phyloP scores from a whole-genome alignment of 2,113 vertebrate genomes.

The Halichoerus grypus region DNA sequence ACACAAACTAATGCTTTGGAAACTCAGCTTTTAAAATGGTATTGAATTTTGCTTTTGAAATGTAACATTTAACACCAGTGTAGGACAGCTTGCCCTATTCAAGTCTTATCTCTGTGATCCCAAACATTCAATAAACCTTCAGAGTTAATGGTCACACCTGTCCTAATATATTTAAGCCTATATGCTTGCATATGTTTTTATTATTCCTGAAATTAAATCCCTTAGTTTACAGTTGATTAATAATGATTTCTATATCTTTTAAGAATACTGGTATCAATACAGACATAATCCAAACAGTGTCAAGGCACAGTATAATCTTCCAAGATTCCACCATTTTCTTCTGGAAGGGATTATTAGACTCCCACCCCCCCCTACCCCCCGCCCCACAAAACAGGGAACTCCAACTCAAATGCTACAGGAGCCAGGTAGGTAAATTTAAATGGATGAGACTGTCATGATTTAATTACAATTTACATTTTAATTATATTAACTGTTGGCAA shows the following conservation, averaged over 20 bases:
- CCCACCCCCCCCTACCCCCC: background rate
- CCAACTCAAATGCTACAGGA: conserved; percentile 31
- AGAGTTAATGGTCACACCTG: background rate
- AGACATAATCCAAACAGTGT: conserved; percentile 13
- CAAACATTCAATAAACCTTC: conserved; percentile 18
- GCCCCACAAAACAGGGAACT: background rate
- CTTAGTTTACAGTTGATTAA: conserved; percentile 36
- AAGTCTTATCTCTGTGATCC: conserved; percentile 3
- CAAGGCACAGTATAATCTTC: background rate
- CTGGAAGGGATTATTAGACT: background rate
- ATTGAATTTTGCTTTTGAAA: conserved; percentile 48
- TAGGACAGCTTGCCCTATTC: background rate
- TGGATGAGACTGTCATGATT: background rate
- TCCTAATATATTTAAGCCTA: background rate
- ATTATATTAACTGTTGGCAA: conserved; percentile 22
- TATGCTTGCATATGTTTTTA: background rate
- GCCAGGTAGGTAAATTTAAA: conserved; percentile 10
- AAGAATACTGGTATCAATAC: background rate
- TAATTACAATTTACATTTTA: background rate
- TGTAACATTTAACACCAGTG: background rate
- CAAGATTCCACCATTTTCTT: conserved; percentile 49
- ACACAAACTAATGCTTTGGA: conserved; percentile 12
- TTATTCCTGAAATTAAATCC: conserved; percentile 44
- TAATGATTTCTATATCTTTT: conserved; percentile 26
- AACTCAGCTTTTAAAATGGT: conserved; percentile 30